Evolutionary conservation across 1,140 invertebrate species (phyloP).

Genomic region (Pogonomyrmex barbatus): DNA sequence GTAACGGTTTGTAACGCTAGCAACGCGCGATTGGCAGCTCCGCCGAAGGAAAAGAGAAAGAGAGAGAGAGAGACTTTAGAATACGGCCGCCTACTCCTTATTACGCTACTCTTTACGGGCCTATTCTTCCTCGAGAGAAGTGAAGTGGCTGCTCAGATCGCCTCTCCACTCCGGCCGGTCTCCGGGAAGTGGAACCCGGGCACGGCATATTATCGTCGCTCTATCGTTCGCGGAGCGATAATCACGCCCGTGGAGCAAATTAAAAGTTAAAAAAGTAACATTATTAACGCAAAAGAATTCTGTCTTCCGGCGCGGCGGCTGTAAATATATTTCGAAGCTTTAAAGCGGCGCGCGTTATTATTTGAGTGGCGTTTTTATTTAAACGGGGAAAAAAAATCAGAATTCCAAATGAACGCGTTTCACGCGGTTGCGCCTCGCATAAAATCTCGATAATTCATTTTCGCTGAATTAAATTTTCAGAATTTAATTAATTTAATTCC

Average conservation of each 20-base stretch:
- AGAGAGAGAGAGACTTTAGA: conserved; percentile 19
- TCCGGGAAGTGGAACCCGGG: conserved; percentile 60
- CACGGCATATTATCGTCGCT: conserved; percentile 7
- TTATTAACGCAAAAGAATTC: background rate
- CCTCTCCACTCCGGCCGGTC: conserved; percentile 66
- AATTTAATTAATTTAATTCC: conserved; percentile 8
- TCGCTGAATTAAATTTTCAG: background rate
- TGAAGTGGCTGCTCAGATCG: conserved; percentile 75
- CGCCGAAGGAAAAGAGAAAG: background rate
- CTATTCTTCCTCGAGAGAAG: conserved; percentile 71
- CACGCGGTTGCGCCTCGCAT: background rate
- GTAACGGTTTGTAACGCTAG: conserved; percentile 40
- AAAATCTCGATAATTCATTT: background rate
- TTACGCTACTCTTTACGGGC: conserved; percentile 73
- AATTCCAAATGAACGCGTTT: background rate
- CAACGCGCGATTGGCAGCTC: conserved; percentile 31
- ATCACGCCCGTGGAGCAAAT: background rate
- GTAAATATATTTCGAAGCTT: background rate
- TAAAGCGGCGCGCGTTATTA: background rate
- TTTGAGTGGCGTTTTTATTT: background rate
- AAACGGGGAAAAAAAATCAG: too few species aligned
- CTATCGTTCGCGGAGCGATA: background rate
- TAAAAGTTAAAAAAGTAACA: background rate
- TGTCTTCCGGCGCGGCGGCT: background rate
- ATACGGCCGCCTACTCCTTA: conserved; percentile 41